These are phyloP conservation scores for Callocephalon fimbriatum DNA, from an alignment of 2,113 vertebrate genomes.

Conservation along the genomic window DNA sequence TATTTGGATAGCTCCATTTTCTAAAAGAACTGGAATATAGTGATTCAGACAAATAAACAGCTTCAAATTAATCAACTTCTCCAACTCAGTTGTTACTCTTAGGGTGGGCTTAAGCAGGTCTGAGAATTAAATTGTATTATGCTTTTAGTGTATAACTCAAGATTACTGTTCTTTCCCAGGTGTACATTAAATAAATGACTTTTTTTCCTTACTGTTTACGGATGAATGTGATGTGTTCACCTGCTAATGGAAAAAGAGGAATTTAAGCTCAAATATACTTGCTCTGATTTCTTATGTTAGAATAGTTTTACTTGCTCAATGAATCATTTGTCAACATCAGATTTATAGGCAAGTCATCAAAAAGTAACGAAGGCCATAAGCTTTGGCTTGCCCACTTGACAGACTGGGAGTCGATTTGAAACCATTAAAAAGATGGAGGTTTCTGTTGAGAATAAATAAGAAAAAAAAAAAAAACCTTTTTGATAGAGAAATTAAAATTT, in stretches of 20 bases:
- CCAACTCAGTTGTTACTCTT: slow-evolving; percentile 23
- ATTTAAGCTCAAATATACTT: slow-evolving; percentile 42
- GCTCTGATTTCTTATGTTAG: neutral
- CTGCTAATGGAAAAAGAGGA: slow-evolving; percentile 62
- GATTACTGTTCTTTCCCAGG: slow-evolving; percentile 71
- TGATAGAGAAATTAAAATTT: neutral
- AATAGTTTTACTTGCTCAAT: slow-evolving; percentile 39
- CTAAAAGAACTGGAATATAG: neutral
- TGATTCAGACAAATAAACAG: neutral
- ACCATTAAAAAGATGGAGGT: neutral
- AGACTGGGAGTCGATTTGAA: neutral
- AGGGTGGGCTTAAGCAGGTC: slow-evolving; percentile 55
- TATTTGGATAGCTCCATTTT: neutral
- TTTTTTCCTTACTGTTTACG: slow-evolving; percentile 55
- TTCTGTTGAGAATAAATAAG: neutral
- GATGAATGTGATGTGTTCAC: slow-evolving; percentile 55
- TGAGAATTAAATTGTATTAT: slow-evolving; percentile 75
- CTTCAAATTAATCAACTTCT: slow-evolving; percentile 60
- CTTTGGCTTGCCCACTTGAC: neutral
- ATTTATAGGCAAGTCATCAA: neutral
- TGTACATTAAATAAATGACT: slow-evolving; percentile 77
- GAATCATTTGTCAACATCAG: slow-evolving; percentile 22
- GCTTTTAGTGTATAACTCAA: slow-evolving; percentile 56
- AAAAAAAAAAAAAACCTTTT: neutral
- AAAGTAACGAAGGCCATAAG: neutral